A percentile compares a stretch with the other conserved stretches of the same genome.
These are phyloP conservation scores for Morelia viridis DNA, from an alignment of 2,797 vertebrate species.

Conservation along the genomic window DNA sequence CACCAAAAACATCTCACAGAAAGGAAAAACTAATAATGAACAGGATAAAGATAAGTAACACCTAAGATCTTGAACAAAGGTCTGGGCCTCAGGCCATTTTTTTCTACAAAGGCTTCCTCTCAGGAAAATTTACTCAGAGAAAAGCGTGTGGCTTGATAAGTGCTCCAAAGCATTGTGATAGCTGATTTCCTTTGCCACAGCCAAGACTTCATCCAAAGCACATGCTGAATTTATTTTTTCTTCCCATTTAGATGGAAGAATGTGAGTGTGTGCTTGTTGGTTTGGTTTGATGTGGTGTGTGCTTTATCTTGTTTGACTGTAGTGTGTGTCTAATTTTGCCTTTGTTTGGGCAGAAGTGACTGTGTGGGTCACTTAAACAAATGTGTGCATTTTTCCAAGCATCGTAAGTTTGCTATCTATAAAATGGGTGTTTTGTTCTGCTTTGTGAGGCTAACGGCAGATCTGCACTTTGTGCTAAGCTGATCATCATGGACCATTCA, in stretches of 20 bases:
- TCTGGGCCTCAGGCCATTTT: not conserved
- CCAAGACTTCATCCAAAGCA: not conserved
- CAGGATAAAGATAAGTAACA: not conserved
- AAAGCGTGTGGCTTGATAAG: not conserved
- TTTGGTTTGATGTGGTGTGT: not conserved
- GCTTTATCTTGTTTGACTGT: not conserved
- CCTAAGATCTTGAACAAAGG: not conserved
- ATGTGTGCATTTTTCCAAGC: not conserved
- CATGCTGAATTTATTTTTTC: not conserved
- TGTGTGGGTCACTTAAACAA: not conserved
- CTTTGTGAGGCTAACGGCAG: not conserved
- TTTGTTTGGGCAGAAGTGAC: not conserved
- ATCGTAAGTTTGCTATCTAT: not conserved
- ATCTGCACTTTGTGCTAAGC: not conserved
- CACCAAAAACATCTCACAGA: not conserved
- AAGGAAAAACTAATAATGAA: not conserved
- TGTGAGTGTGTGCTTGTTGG: not conserved
- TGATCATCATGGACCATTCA: not conserved
- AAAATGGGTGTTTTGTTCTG: not conserved
- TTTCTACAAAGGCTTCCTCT: not conserved
- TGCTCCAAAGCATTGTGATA: not conserved
- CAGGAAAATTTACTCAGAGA: not conserved
- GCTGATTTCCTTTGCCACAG: not conserved
- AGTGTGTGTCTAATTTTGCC: not conserved
- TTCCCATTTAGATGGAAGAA: not conserved